Evolutionary conservation across 1,140 invertebrate species (phyloP).

Genomic region (Trachymyrmex cornetzi): DNA sequence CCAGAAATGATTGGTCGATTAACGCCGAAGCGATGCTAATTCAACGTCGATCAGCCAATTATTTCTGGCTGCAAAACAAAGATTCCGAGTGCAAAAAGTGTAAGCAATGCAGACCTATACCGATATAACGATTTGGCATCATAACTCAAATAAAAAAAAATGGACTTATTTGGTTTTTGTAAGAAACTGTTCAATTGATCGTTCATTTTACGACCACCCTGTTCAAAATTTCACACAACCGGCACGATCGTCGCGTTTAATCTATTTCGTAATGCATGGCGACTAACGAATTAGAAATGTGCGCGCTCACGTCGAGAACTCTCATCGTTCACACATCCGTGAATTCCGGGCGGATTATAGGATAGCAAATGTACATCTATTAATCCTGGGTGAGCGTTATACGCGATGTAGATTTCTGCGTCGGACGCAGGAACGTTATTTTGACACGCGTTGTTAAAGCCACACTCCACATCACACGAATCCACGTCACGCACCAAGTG

Average conservation of each 20-base stretch:
- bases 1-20: no score
- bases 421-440: constrained; percentile 5
- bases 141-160: no score
- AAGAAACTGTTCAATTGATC: not conserved
- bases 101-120: no score
- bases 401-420: constrained; percentile 6
- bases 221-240: not conserved
- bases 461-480: no score
- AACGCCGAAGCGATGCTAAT: no score
- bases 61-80: no score
- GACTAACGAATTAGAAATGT: constrained; percentile 13
- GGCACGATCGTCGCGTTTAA: not conserved
- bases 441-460: constrained; percentile 14
- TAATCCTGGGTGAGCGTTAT: not conserved
- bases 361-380: constrained; percentile 9
- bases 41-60: no score
- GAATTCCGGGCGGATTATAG: not conserved
- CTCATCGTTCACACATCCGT: constrained; percentile 9
- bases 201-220: no score
- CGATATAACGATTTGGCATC: no score
- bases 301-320: not conserved
- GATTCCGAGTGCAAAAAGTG: no score
- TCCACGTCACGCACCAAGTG: constrained; percentile 16
- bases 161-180: no score
- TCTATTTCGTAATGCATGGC: not conserved